Evolutionary conservation across 2,113 vertebrate species (phyloP).

Genomic region (Donacobius atricapilla): DNA sequence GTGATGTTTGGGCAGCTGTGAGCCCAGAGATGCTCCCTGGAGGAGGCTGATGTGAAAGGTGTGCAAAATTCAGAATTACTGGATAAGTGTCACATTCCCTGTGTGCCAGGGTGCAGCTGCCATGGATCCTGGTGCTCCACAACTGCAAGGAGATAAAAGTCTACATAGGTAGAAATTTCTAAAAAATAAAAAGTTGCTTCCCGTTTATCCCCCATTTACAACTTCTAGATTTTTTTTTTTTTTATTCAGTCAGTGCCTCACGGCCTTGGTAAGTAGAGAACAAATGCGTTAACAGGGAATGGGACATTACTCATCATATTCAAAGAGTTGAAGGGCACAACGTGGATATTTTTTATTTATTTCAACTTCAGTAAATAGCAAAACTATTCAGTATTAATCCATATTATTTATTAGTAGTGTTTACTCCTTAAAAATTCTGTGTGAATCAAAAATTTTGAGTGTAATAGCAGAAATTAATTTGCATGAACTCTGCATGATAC

Average conservation of each 20-base stretch:
- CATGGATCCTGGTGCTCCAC: rapidly evolving
- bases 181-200: not conserved
- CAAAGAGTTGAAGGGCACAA: not conserved
- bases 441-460: not conserved
- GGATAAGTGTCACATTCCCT: rapidly evolving
- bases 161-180: not conserved
- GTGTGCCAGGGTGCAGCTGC: not conserved
- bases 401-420: not conserved
- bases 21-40: not conserved
- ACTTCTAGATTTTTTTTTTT: not conserved
- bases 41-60: not conserved
- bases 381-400: not conserved
- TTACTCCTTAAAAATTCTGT: not conserved
- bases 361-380: not conserved
- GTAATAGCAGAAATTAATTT: not conserved
- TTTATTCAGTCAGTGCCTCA: not conserved
- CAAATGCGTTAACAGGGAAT: not conserved
- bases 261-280: not conserved
- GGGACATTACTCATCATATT: not conserved
- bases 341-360: not conserved
- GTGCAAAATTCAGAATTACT: not conserved
- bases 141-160: not conserved
- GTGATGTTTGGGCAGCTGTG: rapidly evolving
- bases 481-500: not conserved
- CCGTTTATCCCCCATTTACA: not conserved